phyloP scores from a whole-genome alignment of 2,888 invertebrate genomes.

The Sinhomidia bicolor region DNA sequence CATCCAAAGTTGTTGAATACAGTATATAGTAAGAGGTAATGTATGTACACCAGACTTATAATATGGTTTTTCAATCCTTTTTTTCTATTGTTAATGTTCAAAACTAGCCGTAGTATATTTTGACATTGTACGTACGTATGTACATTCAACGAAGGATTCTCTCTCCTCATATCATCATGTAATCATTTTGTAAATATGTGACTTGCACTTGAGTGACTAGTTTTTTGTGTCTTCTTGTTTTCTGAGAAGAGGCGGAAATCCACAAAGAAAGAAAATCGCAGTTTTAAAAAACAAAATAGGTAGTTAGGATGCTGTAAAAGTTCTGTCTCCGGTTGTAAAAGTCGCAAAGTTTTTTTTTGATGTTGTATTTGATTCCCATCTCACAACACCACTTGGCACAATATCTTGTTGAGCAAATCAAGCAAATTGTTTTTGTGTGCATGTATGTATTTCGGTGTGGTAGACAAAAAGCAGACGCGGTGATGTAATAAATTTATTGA shows the following conservation, averaged over 20 bases:
- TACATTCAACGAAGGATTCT: neutral
- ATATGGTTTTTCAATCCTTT: neutral
- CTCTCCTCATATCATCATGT: neutral
- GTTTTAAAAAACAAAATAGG: slow-evolving; percentile 49
- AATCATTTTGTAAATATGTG: neutral
- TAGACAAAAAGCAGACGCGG: neutral
- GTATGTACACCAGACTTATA: too few relatives aligned
- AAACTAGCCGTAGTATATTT: neutral
- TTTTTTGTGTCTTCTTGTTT: slow-evolving; percentile 44
- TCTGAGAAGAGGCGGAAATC: slow-evolving; percentile 23
- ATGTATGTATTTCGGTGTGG: neutral
- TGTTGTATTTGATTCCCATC: neutral
- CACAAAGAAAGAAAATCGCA: slow-evolving; percentile 37
- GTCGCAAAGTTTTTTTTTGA: neutral
- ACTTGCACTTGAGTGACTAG: slow-evolving; percentile 61
- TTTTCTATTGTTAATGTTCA: neutral
- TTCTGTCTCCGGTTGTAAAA: neutral
- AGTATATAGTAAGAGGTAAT: too few relatives aligned
- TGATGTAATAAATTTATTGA: neutral
- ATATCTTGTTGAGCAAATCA: neutral
- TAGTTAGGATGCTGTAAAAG: slow-evolving; percentile 47
- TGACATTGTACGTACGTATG: neutral
- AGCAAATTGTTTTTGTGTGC: neutral
- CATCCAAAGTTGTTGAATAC: too few relatives aligned
- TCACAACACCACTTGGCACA: neutral